Evolutionary conservation across 2,888 invertebrate genomes (phyloP).

Genomic region (Pyrrhia umbra): DNA sequence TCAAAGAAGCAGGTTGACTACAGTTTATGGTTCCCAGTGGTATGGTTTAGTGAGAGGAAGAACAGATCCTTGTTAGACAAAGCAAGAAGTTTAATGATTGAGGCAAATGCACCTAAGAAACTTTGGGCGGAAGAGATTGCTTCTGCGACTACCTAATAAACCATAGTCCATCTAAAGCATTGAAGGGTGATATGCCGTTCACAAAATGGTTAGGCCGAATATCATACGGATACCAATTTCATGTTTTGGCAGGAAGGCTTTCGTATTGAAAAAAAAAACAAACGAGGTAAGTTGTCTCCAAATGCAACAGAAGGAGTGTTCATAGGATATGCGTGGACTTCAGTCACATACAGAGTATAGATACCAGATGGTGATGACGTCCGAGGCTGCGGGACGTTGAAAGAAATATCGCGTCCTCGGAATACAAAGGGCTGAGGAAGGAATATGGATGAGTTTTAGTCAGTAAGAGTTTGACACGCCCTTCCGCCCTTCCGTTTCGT

Average conservation of each 20-base stretch:
- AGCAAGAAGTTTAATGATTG: not conserved
- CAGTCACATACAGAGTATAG: not conserved
- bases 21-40: not conserved
- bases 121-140: too few relatives aligned
- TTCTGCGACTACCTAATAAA: not conserved
- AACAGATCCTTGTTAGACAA: not conserved
- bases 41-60: not conserved
- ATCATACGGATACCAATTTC: not conserved
- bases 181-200: not conserved
- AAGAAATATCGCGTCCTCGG: too few relatives aligned
- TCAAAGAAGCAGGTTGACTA: not conserved
- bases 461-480: too few relatives aligned
- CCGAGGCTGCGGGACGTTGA: too few relatives aligned
- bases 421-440: too few relatives aligned
- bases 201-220: not conserved
- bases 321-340: not conserved
- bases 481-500: too few relatives aligned
- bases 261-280: constrained; percentile 8
- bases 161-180: not conserved
- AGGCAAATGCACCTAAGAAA: too few relatives aligned
- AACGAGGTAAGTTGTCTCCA: not conserved
- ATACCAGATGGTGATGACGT: not conserved
- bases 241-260: not conserved
- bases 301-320: constrained; percentile 3
- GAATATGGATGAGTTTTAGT: too few relatives aligned